Base-by-base conservation (phyloP, 1,140 invertebrate genomes). In the Drosophila subpulchrella region DNA sequence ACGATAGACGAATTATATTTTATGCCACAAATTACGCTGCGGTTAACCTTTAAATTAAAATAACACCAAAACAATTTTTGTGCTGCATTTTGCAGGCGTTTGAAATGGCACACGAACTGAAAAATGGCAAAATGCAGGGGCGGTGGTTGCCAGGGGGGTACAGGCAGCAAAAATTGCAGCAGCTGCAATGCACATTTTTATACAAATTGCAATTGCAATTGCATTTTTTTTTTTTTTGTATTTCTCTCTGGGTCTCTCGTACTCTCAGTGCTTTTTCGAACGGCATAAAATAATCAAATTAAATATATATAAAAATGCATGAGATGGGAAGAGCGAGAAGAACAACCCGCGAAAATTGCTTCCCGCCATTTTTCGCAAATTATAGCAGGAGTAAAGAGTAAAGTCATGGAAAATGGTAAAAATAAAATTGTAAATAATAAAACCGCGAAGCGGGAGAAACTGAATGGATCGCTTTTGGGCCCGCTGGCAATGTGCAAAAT, bases 21-120 rank as follows among this genome's bases (percentile, higher is more conserved):
- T 84, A 90, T 89, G 84, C 84, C 84, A 89, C 84, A 89, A 89
- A 89, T 89, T 89, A 89, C 84, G 85, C 80, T 89, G 84, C 85
- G 84, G 84, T 89, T 89, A 89, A 89, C 84, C 84, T 89, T 89
- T 90, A 89, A 90, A 89, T 89, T 89, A 89, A 89, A 89, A 89
- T 84, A 89, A 89, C 85, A 90, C 84, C 81, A 89, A 90, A 89
- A 89, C 77, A 90, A 90, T 89, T 89, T 89, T 70, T 89, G 83
- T 84, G 81, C 70, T 60, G 80, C 78, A 89, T 77, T 78, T 77
- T 50, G 74, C 62, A 61, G 59, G 62, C 48, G 70, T 54, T 57
- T 72, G 68, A 51, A 50, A 51, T 71, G 80, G 54, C 74, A 55
- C 32, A 62, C 47, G 61, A 39, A 53, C 44, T 8, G 13, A 46